These are phyloP conservation scores for Lamellibrachia luymesi DNA, from an alignment of 1,140 invertebrate genomes.

Conservation along the genomic window DNA sequence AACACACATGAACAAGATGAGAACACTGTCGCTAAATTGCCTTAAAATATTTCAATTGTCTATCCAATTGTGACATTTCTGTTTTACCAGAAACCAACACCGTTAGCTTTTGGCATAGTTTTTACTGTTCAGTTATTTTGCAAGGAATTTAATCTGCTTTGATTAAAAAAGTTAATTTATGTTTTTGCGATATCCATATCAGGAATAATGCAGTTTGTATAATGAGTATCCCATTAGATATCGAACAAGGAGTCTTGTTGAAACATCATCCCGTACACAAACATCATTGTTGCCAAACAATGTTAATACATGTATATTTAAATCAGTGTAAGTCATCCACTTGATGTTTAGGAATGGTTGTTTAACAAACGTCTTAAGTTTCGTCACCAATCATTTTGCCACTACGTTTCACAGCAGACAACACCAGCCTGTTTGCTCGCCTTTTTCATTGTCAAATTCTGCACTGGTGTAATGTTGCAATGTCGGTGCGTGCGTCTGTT, in stretches of 20 bases:
- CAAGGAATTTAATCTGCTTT: background rate
- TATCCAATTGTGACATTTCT: too few species aligned
- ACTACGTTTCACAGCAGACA: background rate
- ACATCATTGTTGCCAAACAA: background rate
- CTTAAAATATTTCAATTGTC: background rate
- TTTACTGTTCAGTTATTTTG: background rate
- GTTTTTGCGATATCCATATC: background rate
- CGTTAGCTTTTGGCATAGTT: background rate
- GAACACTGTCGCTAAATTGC: background rate
- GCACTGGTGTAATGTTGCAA: background rate
- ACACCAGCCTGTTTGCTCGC: background rate
- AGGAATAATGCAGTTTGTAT: background rate
- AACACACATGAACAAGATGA: background rate
- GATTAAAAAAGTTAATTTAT: background rate
- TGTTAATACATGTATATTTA: background rate
- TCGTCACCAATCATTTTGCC: background rate
- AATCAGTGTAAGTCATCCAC: background rate
- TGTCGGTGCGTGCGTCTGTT: background rate
- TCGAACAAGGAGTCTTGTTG: background rate
- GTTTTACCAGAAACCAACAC: background rate
- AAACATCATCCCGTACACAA: background rate
- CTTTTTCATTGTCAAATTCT: background rate
- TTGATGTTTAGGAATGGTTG: background rate
- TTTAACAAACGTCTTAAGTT: background rate
- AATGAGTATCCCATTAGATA: background rate